Conservation (phyloP, 2,113 vertebrate genomes). For the Nycticorax nycticorax region DNA sequence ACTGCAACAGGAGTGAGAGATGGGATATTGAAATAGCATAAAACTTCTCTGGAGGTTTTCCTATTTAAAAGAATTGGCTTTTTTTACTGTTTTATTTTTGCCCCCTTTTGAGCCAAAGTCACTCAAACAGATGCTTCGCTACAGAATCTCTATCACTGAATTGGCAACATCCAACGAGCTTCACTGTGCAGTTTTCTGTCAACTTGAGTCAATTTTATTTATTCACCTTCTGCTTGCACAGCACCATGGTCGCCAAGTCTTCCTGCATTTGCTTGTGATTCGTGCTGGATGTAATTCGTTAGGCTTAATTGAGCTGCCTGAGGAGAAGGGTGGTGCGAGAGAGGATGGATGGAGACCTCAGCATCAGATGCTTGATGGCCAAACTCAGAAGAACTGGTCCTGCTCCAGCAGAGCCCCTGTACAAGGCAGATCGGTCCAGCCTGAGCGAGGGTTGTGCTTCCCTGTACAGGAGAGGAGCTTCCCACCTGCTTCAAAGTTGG, state of each 20-base stretch:
- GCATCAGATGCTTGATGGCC: background rate
- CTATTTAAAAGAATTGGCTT: background rate
- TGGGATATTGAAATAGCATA: background rate
- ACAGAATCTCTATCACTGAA: background rate
- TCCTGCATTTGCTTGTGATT: background rate
- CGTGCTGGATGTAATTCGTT: background rate
- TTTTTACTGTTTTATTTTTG: background rate
- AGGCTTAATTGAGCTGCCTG: background rate
- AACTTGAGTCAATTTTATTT: constrained; percentile 41
- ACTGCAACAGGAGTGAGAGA: background rate
- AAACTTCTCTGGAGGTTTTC: background rate
- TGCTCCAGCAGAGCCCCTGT: background rate
- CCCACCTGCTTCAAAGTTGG: background rate
- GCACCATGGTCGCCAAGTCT: background rate
- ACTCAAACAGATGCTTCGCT: background rate
- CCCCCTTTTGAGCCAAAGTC: background rate
- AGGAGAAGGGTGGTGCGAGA: background rate
- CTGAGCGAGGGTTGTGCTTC: rapidly evolving
- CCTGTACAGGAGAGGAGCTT: background rate
- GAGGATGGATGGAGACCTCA: background rate
- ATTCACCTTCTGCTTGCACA: constrained; percentile 29
- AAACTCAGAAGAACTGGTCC: background rate
- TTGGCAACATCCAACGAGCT: background rate
- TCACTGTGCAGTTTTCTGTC: background rate
- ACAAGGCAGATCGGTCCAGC: background rate